phyloP scores from a whole-genome alignment of 2,797 vertebrate species.

The Zalophus californianus region DNA sequence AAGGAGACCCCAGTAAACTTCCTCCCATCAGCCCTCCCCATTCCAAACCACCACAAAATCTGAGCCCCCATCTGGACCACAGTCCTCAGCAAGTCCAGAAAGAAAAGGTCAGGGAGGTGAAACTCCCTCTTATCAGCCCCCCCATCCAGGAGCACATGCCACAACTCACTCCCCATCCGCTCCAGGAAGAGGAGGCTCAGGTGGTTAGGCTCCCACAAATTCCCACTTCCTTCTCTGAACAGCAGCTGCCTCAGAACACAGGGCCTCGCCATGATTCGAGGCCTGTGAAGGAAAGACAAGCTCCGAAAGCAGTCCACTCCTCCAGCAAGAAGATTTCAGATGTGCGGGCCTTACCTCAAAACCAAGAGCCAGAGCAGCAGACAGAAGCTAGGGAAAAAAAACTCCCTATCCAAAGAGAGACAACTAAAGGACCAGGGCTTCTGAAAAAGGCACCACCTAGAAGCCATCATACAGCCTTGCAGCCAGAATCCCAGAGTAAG shows the following conservation, averaged over 20 bases:
- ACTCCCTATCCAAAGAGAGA: constrained; percentile 12
- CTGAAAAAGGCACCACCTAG: fast-evolving
- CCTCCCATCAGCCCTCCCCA: constrained; percentile 62
- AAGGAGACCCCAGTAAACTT: constrained; percentile 63
- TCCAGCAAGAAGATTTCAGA: constrained; percentile 28
- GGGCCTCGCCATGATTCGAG: fast-evolving
- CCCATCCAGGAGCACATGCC: background rate
- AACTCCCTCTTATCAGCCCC: constrained; percentile 72
- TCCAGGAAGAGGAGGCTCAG: background rate
- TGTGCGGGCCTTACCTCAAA: background rate
- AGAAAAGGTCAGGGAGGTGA: constrained; percentile 59
- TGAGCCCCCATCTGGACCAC: background rate
- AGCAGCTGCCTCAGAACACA: fast-evolving
- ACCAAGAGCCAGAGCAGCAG: background rate
- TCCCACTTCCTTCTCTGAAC: background rate
- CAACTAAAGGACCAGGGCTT: background rate
- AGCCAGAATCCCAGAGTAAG: background rate
- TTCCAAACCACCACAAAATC: background rate
- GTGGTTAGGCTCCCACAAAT: constrained; percentile 61
- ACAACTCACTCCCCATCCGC: fast-evolving
- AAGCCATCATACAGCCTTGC: background rate
- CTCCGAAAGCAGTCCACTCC: background rate
- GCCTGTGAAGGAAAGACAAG: constrained; percentile 21
- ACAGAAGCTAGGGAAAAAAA: constrained; percentile 35
- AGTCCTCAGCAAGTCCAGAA: constrained; percentile 32